Evolutionary conservation across 2,113 vertebrate species (phyloP).

Genomic region (Chionodraco myersi): DNA sequence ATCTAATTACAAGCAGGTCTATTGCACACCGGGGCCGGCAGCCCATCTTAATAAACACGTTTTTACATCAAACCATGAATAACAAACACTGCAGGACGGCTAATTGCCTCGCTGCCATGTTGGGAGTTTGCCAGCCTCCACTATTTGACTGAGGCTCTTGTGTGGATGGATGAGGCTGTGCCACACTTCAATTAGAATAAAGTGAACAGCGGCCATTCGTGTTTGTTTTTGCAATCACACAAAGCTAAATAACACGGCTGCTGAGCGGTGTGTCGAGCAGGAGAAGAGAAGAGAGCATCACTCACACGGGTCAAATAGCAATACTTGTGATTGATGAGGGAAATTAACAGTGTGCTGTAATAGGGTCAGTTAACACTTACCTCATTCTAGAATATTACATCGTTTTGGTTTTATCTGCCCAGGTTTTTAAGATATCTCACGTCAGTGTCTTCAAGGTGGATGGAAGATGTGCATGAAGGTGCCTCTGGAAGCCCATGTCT

Average conservation of each 20-base stretch:
- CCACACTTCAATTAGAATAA: constrained; percentile 95
- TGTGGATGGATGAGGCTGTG: constrained; percentile 94
- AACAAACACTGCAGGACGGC: constrained; percentile 97
- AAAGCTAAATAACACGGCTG: constrained; percentile 91
- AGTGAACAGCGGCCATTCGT: constrained; percentile 92
- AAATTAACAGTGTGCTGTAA: background rate
- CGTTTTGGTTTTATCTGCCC: background rate
- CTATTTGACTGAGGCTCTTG: constrained; percentile 95
- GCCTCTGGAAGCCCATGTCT: constrained; percentile 34
- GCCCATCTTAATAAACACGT: constrained; percentile 99
- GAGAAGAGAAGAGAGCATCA: background rate
- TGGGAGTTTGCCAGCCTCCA: constrained; percentile 97
- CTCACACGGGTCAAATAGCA: background rate
- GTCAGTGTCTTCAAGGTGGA: background rate
- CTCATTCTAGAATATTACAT: background rate
- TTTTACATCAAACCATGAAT: constrained; percentile 99
- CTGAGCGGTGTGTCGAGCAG: constrained; percentile 2
- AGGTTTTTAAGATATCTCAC: background rate
- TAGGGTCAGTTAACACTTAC: background rate
- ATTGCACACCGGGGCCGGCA: constrained; percentile 98
- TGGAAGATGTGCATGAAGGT: background rate
- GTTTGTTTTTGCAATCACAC: constrained; percentile 93
- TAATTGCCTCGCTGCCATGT: constrained; percentile 97
- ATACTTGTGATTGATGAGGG: background rate
- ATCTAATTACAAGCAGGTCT: constrained; percentile 99